Conservation (phyloP, 2,888 invertebrate species). For the Brachyptera risi region DNA sequence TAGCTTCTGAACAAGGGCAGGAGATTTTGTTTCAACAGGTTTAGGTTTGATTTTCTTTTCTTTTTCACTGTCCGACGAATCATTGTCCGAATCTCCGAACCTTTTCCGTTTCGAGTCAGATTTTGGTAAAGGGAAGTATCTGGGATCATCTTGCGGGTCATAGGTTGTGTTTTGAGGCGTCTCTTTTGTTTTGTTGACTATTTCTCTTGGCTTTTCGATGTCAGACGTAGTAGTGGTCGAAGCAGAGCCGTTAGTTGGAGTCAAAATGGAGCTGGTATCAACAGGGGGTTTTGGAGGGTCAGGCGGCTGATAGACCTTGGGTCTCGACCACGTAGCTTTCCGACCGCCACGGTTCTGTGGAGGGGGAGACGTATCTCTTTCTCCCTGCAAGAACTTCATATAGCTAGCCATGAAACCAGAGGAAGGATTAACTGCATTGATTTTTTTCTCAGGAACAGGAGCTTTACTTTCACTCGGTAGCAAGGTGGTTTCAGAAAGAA, state of each 20-base stretch:
- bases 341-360: conserved; percentile 63
- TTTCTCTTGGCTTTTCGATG: conserved; percentile 49
- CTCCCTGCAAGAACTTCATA: conserved; percentile 78
- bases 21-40: conserved; percentile 3
- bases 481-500: conserved; percentile 57
- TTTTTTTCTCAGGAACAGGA: background rate
- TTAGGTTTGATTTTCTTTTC: conserved; percentile 20
- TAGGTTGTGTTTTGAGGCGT: conserved; percentile 21
- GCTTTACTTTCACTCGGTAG: background rate
- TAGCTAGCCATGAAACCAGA: conserved; percentile 85
- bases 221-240: conserved; percentile 43
- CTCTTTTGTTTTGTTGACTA: conserved; percentile 39
- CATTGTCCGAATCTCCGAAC: conserved; percentile 62
- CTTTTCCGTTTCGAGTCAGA: conserved; percentile 53
- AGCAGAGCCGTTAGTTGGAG: conserved; percentile 45
- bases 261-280: conserved; percentile 42
- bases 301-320: conserved; percentile 36
- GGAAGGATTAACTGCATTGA: conserved; percentile 51
- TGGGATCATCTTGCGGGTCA: conserved; percentile 62
- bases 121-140: conserved; percentile 69
- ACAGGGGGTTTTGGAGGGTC: conserved; percentile 29
- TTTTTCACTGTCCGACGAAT: conserved; percentile 54
- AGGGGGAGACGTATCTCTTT: conserved; percentile 75
- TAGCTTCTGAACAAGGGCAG: conserved; percentile 31
- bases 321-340: conserved; percentile 62